A percentile compares a stretch with the other conserved stretches of the same genome.
phyloP scores from a whole-genome alignment of 2,797 vertebrate genomes.

The Argyrosomus regius region DNA sequence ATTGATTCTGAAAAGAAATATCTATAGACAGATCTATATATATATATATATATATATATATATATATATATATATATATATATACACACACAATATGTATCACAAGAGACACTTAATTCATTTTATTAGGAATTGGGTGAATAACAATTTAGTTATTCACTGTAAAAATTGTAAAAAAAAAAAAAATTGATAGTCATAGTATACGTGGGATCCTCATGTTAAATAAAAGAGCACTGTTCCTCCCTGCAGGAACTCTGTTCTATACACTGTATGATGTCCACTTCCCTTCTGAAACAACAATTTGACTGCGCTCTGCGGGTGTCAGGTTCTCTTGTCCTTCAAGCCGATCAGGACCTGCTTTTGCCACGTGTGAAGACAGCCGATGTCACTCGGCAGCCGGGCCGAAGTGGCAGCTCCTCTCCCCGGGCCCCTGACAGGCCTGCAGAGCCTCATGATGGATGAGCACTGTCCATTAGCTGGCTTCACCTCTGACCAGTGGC shows the following conservation, averaged over 20 bases:
- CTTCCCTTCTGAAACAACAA: constrained; percentile 57
- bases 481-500: constrained; percentile 87
- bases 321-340: constrained; percentile 78
- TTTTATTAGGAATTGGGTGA: not conserved
- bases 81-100: not conserved
- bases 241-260: constrained; percentile 7
- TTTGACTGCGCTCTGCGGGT: constrained; percentile 68
- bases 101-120: not conserved
- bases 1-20: not conserved
- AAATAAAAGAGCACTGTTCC: constrained; percentile 22
- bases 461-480: constrained; percentile 88
- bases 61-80: not conserved
- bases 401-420: constrained; percentile 81
- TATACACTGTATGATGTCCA: constrained; percentile 36
- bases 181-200: not conserved
- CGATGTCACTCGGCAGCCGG: constrained; percentile 71
- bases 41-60: not conserved
- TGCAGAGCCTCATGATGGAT: constrained; percentile 87
- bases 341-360: constrained; percentile 74
- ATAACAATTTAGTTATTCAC: not conserved
- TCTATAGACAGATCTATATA: not conserved
- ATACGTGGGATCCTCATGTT: not conserved
- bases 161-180: not conserved
- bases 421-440: constrained; percentile 83
- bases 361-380: constrained; percentile 68